Base-by-base conservation (phyloP, 2,113 vertebrate species). In the Syrrhaptes paradoxus region DNA sequence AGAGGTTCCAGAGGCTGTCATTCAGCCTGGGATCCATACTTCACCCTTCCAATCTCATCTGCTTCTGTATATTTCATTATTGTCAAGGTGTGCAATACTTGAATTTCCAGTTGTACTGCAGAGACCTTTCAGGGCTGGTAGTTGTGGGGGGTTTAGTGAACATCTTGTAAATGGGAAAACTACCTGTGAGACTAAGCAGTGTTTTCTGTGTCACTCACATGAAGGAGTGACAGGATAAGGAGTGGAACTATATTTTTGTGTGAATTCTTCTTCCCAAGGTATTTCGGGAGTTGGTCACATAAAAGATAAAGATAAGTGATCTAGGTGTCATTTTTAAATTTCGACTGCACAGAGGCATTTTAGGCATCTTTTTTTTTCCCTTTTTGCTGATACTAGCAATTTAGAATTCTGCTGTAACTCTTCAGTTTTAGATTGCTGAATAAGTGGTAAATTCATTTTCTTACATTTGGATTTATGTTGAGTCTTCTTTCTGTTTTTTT, bases 1-100 rank as follows among this genome's bases (percentile, higher is more conserved):
- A 93, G 68, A 93, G 41, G 55, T 94, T 95, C 77, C 76, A 93
- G 74, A 83, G 55, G 71, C 71, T 93, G 92, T 38, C 79, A 73
- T 62, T 87, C 76, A 92, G 80, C 43, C 62, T 87, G n/a, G 66
- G 72, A 85, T 88, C 52, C n/a, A 36, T 85, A 77, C 75, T 62
- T 90, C 57, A 89, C 31, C 24, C 36, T 74, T 85, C 90, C 73
- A 70, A 32, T 84, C 65, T 90, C 62, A 49, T 19, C 61, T 13
- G 2, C 48, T 5, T 58, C 43, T 74, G 63, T 45, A 8, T 34
- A 57, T 70, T 92, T 93, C 74, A 46, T 65, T 74, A 7, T 46
- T 74, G 55, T 86, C 86, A 75, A 52, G n/a, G 29, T 62, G 57
- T 51, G 26, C 25, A 65, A 62, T 43, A 49, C 41, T 80, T 70